A percentile compares a stretch with the other conserved stretches of the same genome.
Evolutionary conservation across 2,888 invertebrate genomes (phyloP).

Genomic region (Thysanoteuthis rhombus): DNA sequence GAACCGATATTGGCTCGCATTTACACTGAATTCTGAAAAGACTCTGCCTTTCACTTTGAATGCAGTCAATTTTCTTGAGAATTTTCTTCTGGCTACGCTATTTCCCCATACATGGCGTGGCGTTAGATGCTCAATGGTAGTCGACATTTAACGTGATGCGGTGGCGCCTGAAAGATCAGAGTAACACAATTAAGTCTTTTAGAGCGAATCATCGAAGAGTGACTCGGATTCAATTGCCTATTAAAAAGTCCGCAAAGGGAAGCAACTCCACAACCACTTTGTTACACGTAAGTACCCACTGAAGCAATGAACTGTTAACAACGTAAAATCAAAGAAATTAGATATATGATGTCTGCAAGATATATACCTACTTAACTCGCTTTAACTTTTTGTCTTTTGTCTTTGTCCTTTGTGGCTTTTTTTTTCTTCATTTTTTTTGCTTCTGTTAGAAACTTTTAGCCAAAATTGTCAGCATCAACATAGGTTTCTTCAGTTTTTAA

Average conservation of each 20-base stretch:
- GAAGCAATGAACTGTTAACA: not conserved
- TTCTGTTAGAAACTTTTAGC: too few species aligned
- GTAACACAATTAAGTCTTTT: not conserved
- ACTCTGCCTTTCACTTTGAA: too few species aligned
- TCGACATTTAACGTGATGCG: not conserved
- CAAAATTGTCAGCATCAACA: too few species aligned
- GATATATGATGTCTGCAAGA: not conserved
- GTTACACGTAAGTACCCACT: not conserved
- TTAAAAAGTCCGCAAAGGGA: not conserved
- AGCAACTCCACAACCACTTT: not conserved
- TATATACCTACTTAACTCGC: not conserved
- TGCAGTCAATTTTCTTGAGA: too few species aligned
- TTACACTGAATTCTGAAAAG: too few species aligned
- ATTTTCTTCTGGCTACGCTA: not conserved
- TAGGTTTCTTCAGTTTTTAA: too few species aligned
- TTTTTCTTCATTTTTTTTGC: too few species aligned
- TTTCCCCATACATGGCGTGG: not conserved
- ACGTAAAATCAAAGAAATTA: not conserved
- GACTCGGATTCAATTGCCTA: not conserved
- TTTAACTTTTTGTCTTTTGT: not conserved
- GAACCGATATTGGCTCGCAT: too few species aligned
- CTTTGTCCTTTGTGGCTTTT: not conserved
- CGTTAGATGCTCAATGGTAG: not conserved
- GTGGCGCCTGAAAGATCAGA: not conserved
- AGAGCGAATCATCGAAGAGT: not conserved